Percentiles rank a stretch among this genome's conserved stretches.
Conservation (phyloP, 2,113 vertebrate genomes). For the Amblyopsis rosae region DNA sequence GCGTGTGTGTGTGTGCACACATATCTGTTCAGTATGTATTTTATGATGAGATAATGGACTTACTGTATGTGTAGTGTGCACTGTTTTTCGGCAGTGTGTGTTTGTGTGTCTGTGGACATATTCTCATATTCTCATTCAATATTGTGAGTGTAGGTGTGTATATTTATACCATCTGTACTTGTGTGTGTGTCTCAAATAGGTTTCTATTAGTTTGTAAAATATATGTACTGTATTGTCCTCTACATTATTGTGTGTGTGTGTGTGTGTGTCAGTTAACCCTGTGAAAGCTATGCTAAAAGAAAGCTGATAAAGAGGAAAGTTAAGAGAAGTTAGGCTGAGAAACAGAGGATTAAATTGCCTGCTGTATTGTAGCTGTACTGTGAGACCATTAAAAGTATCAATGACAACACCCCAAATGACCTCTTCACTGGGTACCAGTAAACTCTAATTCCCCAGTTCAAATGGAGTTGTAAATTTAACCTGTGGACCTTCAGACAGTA, state of each 20-base stretch:
- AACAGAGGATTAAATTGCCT: slow-evolving; percentile 28
- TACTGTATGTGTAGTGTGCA: neutral
- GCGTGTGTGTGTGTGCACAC: slow-evolving; percentile 9
- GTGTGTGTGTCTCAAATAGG: slow-evolving; percentile 14
- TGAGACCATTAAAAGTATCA: slow-evolving; percentile 33
- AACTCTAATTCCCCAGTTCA: neutral
- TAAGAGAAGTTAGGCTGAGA: neutral
- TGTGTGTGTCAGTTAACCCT: neutral
- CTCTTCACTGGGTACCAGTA: neutral
- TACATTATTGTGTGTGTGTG: neutral
- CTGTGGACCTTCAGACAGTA: slow-evolving; percentile 21
- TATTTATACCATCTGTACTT: slow-evolving; percentile 4
- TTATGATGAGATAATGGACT: neutral
- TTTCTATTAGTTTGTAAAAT: neutral
- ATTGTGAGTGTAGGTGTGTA: slow-evolving; percentile 25
- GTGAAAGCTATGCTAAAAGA: neutral
- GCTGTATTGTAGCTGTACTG: slow-evolving; percentile 6
- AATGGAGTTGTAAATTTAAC: slow-evolving; percentile 11
- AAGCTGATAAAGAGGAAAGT: slow-evolving; percentile 6
- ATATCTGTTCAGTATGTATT: neutral
- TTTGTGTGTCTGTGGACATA: no score
- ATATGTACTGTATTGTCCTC: no score
- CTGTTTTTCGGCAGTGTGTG: no score
- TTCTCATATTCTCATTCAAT: neutral
- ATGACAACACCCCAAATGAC: neutral